Conservation (phyloP, 37 sponge, comb jelly and placozoan genomes). For the Aphrocallistes beatrix region DNA sequence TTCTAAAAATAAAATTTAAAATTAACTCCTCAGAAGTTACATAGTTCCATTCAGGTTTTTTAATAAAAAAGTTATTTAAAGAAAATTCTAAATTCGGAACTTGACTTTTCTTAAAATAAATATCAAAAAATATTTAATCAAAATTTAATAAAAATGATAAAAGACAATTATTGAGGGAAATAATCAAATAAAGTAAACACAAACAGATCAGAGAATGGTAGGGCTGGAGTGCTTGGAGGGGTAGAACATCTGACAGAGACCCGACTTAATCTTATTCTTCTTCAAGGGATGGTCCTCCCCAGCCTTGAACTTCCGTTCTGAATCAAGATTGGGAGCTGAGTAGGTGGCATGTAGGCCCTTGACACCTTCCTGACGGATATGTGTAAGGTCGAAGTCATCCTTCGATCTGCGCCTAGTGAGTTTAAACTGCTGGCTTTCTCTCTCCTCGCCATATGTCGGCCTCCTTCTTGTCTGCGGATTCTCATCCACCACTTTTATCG, state of each 20-base stretch:
- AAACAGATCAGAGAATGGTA: too few species aligned
- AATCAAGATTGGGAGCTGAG: not conserved
- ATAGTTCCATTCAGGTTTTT: too few species aligned
- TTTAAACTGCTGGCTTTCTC: not conserved
- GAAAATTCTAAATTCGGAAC: too few species aligned
- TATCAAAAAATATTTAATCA: too few species aligned
- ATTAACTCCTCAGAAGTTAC: too few species aligned
- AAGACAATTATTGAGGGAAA: too few species aligned
- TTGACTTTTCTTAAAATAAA: too few species aligned
- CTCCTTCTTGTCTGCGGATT: not conserved
- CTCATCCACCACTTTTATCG: not conserved
- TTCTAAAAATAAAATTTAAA: too few species aligned
- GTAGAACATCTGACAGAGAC: not conserved
- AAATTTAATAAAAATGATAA: too few species aligned
- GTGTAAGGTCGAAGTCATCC: not conserved
- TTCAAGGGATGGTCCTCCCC: not conserved
- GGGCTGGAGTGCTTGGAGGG: not conserved
- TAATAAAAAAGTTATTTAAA: too few species aligned
- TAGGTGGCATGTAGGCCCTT: not conserved
- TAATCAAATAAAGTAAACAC: too few species aligned
- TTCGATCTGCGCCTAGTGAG: not conserved
- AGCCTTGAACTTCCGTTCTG: not conserved
- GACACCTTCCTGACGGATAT: not conserved
- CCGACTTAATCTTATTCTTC: not conserved
- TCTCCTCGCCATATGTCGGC: not conserved